Evolutionary conservation across 1,140 invertebrate species (phyloP).

Genomic region (Listronotus oregonensis): DNA sequence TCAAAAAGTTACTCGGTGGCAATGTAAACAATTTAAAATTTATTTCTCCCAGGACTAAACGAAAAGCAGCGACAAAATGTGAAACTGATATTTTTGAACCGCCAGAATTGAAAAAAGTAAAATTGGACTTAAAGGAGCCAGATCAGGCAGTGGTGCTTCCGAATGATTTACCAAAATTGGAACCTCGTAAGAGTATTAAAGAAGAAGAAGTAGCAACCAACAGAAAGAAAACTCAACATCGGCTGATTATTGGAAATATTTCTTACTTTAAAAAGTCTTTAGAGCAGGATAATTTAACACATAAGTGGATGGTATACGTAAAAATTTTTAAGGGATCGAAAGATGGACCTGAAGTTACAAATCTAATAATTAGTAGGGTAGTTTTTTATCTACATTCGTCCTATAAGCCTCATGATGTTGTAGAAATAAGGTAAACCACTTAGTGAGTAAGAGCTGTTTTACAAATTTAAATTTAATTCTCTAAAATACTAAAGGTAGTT

Average conservation of each 20-base stretch:
- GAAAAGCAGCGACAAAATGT: constrained; percentile 32
- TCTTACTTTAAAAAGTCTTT: constrained; percentile 80
- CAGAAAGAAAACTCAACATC: constrained; percentile 49
- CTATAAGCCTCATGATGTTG: constrained; percentile 85
- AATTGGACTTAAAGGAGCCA: constrained; percentile 33
- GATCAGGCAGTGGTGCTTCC: constrained; percentile 11
- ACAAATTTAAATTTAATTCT: too few relatives aligned
- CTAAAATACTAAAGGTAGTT: too few relatives aligned
- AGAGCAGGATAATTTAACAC: constrained; percentile 74
- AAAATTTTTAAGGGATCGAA: constrained; percentile 61
- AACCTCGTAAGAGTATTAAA: constrained; percentile 13
- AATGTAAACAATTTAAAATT: constrained; percentile 57
- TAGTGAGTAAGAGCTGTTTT: too few relatives aligned
- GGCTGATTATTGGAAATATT: constrained; percentile 78
- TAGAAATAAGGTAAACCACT: constrained; percentile 71
- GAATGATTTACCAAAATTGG: constrained; percentile 17
- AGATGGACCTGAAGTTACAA: constrained; percentile 64
- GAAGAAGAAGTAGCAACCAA: constrained; percentile 34
- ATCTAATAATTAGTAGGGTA: constrained; percentile 69
- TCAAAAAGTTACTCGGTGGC: constrained; percentile 70
- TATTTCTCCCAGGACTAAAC: constrained; percentile 42
- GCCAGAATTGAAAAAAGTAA: constrained; percentile 39
- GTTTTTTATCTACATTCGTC: constrained; percentile 83
- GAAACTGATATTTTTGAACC: constrained; percentile 10
- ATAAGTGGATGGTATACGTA: constrained; percentile 91